These are phyloP conservation scores for Tipula unca DNA, from an alignment of 2,888 invertebrate genomes.

Conservation along the genomic window DNA sequence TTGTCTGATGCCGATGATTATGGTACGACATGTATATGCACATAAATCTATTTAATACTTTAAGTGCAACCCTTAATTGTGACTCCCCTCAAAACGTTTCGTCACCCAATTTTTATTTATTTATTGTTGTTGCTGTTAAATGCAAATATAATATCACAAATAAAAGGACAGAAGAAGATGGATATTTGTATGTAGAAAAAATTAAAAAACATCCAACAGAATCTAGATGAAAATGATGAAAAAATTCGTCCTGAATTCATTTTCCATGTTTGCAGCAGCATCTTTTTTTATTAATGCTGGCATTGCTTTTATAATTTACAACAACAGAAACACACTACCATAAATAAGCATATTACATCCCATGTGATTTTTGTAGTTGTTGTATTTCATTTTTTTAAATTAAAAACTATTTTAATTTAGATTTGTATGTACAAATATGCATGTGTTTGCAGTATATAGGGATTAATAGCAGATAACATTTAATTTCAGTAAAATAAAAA, in stretches of 20 bases:
- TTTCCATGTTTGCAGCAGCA: background rate
- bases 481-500: background rate
- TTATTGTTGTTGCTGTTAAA: background rate
- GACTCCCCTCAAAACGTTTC: background rate
- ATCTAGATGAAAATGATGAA: background rate
- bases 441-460: background rate
- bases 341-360: background rate
- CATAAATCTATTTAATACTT: background rate
- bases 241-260: background rate
- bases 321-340: background rate
- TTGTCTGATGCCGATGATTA: background rate
- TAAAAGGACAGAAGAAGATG: background rate
- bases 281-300: background rate
- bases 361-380: background rate
- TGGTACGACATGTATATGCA: too few relatives aligned
- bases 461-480: background rate
- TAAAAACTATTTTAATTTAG: background rate
- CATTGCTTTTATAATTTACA: background rate
- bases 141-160: background rate
- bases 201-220: too few relatives aligned
- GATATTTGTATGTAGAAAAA: too few relatives aligned
- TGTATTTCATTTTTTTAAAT: background rate
- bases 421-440: background rate
- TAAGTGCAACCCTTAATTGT: background rate
- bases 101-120: background rate